These are phyloP conservation scores for Hyposoter dolosus DNA, from an alignment of 2,888 invertebrate species.

Conservation along the genomic window DNA sequence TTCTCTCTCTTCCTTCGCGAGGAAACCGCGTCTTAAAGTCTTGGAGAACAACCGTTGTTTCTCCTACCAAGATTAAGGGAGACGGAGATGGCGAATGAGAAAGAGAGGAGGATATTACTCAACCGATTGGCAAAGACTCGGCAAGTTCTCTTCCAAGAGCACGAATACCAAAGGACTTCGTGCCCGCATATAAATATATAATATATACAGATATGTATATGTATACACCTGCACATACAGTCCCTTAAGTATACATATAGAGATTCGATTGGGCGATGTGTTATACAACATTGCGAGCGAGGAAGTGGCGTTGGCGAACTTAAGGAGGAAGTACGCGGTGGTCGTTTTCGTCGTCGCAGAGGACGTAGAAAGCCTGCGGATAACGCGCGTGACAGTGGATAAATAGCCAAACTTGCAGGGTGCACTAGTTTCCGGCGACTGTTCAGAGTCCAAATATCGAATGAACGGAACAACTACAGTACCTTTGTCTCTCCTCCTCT, in stretches of 20 bases:
- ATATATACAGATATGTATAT: not conserved
- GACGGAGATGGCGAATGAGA: not conserved
- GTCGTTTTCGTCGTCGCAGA: slow-evolving; percentile 52
- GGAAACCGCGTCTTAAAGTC: slow-evolving; percentile 58
- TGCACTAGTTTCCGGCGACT: slow-evolving; percentile 66
- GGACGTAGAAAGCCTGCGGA: slow-evolving; percentile 71
- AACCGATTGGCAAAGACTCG: slow-evolving; percentile 75
- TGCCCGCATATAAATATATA: slow-evolving; percentile 10
- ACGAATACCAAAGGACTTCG: slow-evolving; percentile 73
- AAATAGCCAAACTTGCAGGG: slow-evolving; percentile 76
- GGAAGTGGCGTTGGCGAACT: slow-evolving; percentile 60
- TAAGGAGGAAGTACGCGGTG: slow-evolving; percentile 66
- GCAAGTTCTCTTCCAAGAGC: slow-evolving; percentile 70
- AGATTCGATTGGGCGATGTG: slow-evolving; percentile 13
- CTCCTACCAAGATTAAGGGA: slow-evolving; percentile 28
- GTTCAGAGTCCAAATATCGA: slow-evolving; percentile 64
- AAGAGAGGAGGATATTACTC: slow-evolving; percentile 70
- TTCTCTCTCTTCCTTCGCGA: slow-evolving; percentile 14
- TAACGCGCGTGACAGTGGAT: slow-evolving; percentile 76
- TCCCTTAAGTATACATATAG: not conserved
- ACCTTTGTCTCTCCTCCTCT: slow-evolving; percentile 35
- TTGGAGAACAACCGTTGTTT: slow-evolving; percentile 58
- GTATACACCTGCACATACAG: not conserved
- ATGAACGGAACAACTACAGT: slow-evolving; percentile 48
- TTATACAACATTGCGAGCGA: slow-evolving; percentile 38